Evolutionary conservation across 1,140 invertebrate genomes (phyloP), one percentile per base, ranked within the genome.

Genomic region (Calliphora vicina): DNA sequence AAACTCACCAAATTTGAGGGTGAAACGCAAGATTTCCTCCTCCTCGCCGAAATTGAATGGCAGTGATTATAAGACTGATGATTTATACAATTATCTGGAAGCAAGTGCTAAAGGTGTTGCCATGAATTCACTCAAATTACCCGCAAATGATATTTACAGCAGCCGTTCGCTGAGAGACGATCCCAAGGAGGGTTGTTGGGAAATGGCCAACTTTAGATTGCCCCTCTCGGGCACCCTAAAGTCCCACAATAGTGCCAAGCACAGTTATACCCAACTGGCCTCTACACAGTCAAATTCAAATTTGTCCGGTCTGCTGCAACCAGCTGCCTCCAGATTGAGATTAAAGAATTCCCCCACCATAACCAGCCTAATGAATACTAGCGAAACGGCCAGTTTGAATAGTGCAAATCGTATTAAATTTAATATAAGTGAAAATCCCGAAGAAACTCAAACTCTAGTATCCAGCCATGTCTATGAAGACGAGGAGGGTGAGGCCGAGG

Each of bases 11-110:
- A 87, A 87, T 84, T 84, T 89, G 17, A 87, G 85, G 0, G 85
- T 88, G 0, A 88, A 89, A 73, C 87, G 88, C 26, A 89, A 89
- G 81, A 89, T 89, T 23, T 88, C 87, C 83, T 88, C 88, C 43
- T 89, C 88, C 35, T 89, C 88, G 15, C 88, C 88, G 13, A 89
- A 89, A 80, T 81, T 89, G 2, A 89, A 89, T 82, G 87, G 87
- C 80, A 85, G 71, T 27, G 82, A 85, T 78, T 84, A 84, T 45
- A 89, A 89, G 87, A 89, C 88, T 86, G 88, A 89, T 76, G 78
- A 74, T 61, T 76, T 74, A 6, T 83, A 84, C 57, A 88, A 85
- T 78, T 85, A 81, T 82, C 86, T 85, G 71, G 73, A 87, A 81
- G 88, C 87, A 10, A 84, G 50, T n/a, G 12, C n/a, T 17, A 67